Evolutionary conservation across 2,797 vertebrate genomes (phyloP), one percentile per base, ranked within the genome.

Genomic region (Muscicapa comitata): DNA sequence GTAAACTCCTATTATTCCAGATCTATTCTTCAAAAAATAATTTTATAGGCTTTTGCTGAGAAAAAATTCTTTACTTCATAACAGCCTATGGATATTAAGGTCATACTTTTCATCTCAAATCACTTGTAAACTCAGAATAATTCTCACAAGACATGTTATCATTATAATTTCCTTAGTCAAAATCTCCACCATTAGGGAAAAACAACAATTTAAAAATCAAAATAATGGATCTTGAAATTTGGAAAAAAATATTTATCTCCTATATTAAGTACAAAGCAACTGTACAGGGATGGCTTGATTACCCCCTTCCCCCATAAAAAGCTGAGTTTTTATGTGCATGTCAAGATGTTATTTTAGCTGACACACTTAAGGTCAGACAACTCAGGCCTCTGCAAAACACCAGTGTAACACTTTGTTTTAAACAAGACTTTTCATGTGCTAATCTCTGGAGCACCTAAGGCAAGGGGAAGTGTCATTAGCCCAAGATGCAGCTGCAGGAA

Each of bases 391-490:
- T 29, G 25, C 2, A 15, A 72, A 88, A 94, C 88, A 93, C 54
- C 40, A 76, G 62, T 31, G 17, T 28, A 77, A 40, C n/a, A 59
- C 55, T 78, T 66, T 1, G 17, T 50, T 93, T 86, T 35, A 68
- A 59, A 91, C 35, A 37, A 31, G 50, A 71, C 61, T 86, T 83
- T 91, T 90, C 90, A 94, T 37, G 28, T 88, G 93, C 76, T 94
- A 77, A 90, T 91, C 65, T 86, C 85, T 31, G 18, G 38, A 54
- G 85, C 89, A 50, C 87, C 83, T 38, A 33, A 90, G 68, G 70
- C 5, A 47, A 58, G 21, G 42, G 37, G 26, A 91, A 50, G 55
- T 24, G 25, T 81, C 21, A 3, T 78, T 61, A 93, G 35, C 47
- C 74, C 40, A 45, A 55, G 62, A 71, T 86, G 70, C 73, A 90